These are phyloP conservation scores for Xylocampa areola DNA, from an alignment of 2,888 invertebrate genomes.

Conservation along the genomic window DNA sequence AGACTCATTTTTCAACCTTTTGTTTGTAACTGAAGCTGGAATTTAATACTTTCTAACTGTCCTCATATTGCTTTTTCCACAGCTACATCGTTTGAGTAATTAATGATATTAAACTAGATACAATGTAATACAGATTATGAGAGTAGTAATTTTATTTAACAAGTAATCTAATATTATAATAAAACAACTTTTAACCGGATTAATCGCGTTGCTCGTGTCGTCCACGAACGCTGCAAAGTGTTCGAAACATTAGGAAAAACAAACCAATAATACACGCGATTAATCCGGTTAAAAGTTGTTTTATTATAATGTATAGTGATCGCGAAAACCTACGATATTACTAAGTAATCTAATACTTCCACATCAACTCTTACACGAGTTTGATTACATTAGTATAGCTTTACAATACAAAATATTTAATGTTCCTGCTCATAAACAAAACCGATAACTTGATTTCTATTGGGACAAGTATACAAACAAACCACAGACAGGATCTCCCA, in stretches of 20 bases:
- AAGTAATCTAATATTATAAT: too few relatives aligned
- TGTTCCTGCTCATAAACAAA: constrained; percentile 24
- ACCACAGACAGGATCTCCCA: constrained; percentile 54
- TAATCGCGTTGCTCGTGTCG: too few relatives aligned
- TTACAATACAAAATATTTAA: constrained; percentile 29
- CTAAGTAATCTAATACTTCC: constrained; percentile 27
- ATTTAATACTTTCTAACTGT: constrained; percentile 19
- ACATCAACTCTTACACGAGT: constrained; percentile 13
- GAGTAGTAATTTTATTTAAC: constrained; percentile 36
- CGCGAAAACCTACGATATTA: too few relatives aligned
- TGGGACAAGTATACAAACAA: constrained; percentile 46
- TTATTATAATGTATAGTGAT: too few relatives aligned
- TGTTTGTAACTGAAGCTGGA: constrained; percentile 1
- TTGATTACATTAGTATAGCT: constrained; percentile 27
- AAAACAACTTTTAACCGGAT: too few relatives aligned
- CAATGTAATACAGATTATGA: constrained; percentile 11
- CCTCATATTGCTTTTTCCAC: constrained; percentile 8
- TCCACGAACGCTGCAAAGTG: too few relatives aligned
- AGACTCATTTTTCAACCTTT: constrained; percentile 19
- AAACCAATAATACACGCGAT: too few relatives aligned
- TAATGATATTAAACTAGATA: constrained; percentile 15
- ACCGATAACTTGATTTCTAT: constrained; percentile 38
- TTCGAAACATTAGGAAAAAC: too few relatives aligned
- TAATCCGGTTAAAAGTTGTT: too few relatives aligned
- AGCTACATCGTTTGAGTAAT: background rate